Conservation (phyloP, 2,113 vertebrate species). For the Gyps fulvus region DNA sequence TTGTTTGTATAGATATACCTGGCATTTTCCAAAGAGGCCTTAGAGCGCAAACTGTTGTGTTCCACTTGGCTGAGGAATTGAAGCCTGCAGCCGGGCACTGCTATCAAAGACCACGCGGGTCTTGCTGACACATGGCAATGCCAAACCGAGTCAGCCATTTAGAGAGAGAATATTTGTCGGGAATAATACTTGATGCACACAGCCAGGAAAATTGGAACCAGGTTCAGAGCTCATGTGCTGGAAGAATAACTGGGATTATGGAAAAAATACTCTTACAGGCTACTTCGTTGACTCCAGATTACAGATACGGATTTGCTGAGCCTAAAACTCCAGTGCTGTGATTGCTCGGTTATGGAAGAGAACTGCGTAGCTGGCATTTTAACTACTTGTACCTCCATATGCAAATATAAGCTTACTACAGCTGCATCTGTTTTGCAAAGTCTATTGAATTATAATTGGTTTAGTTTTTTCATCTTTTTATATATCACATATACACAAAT, state of each 20-base stretch:
- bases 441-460: not conserved
- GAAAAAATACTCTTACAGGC: not conserved
- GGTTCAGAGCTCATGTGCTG: not conserved
- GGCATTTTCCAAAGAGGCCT: not conserved
- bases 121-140: not conserved
- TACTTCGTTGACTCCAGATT: not conserved
- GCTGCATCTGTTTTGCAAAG: not conserved
- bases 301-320: not conserved
- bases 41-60: accelerated
- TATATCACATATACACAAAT: not conserved
- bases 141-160: not conserved
- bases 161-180: not conserved
- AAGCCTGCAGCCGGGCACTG: not conserved
- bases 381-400: not conserved
- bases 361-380: not conserved
- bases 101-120: not conserved
- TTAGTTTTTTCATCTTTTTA: not conserved
- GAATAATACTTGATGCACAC: not conserved
- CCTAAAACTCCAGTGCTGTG: not conserved
- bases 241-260: not conserved
- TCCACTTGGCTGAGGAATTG: not conserved
- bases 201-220: constrained; percentile 1
- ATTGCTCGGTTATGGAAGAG: not conserved
- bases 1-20: not conserved
- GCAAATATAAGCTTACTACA: not conserved